Base-by-base conservation (phyloP, 2,113 vertebrate genomes). In the Mirza zaza region DNA sequence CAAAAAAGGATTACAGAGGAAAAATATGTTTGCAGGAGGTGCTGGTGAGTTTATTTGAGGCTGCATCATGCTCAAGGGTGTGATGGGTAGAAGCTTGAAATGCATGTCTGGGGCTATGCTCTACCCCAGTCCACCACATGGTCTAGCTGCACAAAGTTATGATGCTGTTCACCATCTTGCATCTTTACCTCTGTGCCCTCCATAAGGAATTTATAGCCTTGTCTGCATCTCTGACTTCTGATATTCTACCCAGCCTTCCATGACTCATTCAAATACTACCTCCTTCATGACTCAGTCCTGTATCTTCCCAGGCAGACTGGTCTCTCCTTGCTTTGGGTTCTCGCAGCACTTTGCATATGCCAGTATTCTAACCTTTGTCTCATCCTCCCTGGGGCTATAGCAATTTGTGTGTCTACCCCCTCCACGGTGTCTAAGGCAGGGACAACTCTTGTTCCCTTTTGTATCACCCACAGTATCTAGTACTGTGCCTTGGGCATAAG, bases 361-460 rank as follows among this genome's bases (percentile, higher is more conserved):
- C 32, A 61, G 65, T 63, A 23, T n/a, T 29, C 48, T 77, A 52
- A 36, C 36, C 73, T 70, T 14, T 8, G 13, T 84, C 63, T 85
- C 52, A 3, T 87, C 82, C 85, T 29, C 7, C 76, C 75, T 42
- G 67, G 39, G 77, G n/a, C 82, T 34, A 10, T 17, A 55, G 52
- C 52, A 55, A 55, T 55, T 29, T 79, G 36, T 32, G 1, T 52
- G 67, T 85, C 82, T 89, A 25, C 67, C 55, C 84, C 34, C 84
- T 94, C 45, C 61, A 18, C 2, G 0, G 3, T 7, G 50, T 48
- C 55, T 71, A 67, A 90, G 79, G 67, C 23, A 63, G 57, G 57
- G 34, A 52, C 79, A n/a, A 75, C 68, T 59, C 68, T 67, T 61
- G 67, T 73, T 96, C 57, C 59, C 36, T 55, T 94, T 73, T 80